Percentiles rank a stretch among this genome's conserved stretches.
Conservation (phyloP, 2,797 vertebrate genomes). For the Thalassophryne amazonica region DNA sequence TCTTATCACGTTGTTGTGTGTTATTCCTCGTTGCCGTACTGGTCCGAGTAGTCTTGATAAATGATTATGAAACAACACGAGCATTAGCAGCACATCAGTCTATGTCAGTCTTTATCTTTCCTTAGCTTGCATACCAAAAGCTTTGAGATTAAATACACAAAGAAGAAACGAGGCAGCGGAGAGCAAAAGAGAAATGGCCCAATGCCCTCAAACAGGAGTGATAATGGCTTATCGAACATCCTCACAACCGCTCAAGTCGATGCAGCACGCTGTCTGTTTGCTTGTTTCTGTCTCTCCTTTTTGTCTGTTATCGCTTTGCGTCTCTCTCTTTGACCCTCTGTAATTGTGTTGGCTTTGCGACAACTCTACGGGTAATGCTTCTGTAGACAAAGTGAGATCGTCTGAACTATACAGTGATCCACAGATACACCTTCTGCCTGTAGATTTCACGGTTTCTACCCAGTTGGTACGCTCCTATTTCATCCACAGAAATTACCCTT, state of each 20-base stretch:
- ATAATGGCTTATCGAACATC: conserved; percentile 65
- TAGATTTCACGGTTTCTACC: too few species aligned
- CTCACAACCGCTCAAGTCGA: conserved; percentile 48
- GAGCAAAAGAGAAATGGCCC: conserved; percentile 14
- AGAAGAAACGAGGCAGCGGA: conserved; percentile 26
- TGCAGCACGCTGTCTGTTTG: conserved; percentile 15
- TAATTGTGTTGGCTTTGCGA: conserved; percentile 1
- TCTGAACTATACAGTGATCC: too few species aligned
- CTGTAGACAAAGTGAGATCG: too few species aligned
- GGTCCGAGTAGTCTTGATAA: conserved; percentile 37
- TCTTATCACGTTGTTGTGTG: conserved; percentile 26
- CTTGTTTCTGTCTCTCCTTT: conserved; percentile 8
- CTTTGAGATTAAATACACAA: conserved; percentile 53
- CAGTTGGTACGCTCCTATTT: too few species aligned
- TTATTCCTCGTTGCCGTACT: conserved; percentile 31
- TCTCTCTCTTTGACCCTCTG: conserved; percentile 2
- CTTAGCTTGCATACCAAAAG: conserved; percentile 30
- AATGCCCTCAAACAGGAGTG: conserved; percentile 35
- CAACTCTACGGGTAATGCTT: too few species aligned
- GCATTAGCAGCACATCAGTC: conserved; percentile 48
- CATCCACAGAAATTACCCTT: too few species aligned
- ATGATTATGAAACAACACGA: conserved; percentile 32
- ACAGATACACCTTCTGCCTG: too few species aligned
- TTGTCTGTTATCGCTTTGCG: conserved; percentile 16
- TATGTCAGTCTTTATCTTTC: conserved; percentile 38